Evolutionary conservation across 2,888 invertebrate species (phyloP).

Genomic region (Phengaris arion): DNA sequence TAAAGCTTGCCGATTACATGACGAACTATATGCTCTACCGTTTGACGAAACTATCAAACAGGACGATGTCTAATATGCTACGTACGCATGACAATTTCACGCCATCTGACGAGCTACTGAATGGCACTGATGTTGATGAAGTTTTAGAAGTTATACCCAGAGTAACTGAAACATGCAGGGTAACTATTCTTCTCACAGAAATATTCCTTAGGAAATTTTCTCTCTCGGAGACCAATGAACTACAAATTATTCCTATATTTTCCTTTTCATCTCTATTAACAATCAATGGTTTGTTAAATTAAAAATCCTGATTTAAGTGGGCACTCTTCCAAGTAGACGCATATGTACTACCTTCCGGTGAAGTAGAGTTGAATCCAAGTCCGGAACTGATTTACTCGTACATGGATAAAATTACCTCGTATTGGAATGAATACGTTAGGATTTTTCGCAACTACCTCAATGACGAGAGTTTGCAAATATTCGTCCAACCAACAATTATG

Average conservation of each 20-base stretch:
- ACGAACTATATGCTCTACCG: constrained; percentile 83
- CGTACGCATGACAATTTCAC: constrained; percentile 74
- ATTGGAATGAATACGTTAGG: constrained; percentile 84
- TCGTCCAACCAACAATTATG: constrained; percentile 91
- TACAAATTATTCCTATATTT: too few relatives aligned
- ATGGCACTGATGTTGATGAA: constrained; percentile 65
- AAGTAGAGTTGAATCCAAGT: constrained; percentile 79
- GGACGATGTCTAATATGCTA: constrained; percentile 78
- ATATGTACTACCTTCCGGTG: constrained; percentile 63
- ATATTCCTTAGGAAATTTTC: neutral
- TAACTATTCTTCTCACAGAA: constrained; percentile 35
- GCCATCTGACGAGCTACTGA: constrained; percentile 67
- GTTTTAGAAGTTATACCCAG: constrained; percentile 73
- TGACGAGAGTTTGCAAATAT: constrained; percentile 84
- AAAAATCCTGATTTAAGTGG: constrained; percentile 55
- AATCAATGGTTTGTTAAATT: neutral
- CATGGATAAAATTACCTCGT: constrained; percentile 79
- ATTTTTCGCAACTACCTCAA: constrained; percentile 85
- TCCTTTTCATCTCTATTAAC: too few relatives aligned
- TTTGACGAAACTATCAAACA: constrained; percentile 82
- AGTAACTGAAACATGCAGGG: constrained; percentile 69
- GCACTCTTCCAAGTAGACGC: constrained; percentile 82
- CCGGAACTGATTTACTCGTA: constrained; percentile 79
- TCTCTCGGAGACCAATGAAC: neutral
- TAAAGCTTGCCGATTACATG: constrained; percentile 86